Percentiles rank a stretch among this genome's conserved stretches.
Evolutionary conservation across 2,888 invertebrate species (phyloP).

Genomic region (Fissipunctia ypsillon): DNA sequence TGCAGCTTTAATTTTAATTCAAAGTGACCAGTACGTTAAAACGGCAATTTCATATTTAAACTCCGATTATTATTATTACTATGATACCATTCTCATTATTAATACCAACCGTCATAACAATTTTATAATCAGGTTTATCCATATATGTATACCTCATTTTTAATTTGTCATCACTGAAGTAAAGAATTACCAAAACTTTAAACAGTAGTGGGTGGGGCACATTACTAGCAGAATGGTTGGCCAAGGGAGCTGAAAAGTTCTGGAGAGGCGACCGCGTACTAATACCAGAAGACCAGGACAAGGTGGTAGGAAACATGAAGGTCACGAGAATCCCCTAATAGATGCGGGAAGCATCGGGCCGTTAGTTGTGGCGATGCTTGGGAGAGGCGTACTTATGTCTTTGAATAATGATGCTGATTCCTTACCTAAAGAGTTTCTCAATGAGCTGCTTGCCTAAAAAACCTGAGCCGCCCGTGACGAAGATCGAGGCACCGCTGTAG

Average conservation of each 20-base stretch:
- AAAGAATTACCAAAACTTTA: too few species aligned
- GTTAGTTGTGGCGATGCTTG: background rate
- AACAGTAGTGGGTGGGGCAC: too few species aligned
- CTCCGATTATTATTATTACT: too few species aligned
- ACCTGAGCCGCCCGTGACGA: constrained; percentile 95
- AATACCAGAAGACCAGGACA: background rate
- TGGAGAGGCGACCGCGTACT: background rate
- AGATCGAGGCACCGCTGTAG: constrained; percentile 89
- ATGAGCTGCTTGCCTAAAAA: constrained; percentile 87
- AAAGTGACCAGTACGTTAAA: too few species aligned
- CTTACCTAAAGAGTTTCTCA: constrained; percentile 38
- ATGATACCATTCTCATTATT: too few species aligned
- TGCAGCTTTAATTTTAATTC: too few species aligned
- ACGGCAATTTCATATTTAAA: too few species aligned
- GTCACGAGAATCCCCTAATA: too few species aligned
- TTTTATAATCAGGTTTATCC: too few species aligned
- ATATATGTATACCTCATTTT: too few species aligned
- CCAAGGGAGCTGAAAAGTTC: background rate
- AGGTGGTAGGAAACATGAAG: background rate
- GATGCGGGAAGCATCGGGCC: background rate
- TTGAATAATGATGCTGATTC: background rate
- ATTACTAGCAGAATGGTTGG: background rate
- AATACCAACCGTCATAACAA: too few species aligned
- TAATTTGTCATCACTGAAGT: too few species aligned
- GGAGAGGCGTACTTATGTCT: background rate